phyloP scores from a whole-genome alignment of 2,888 invertebrate species.

The Phragmatobia fuliginosa region DNA sequence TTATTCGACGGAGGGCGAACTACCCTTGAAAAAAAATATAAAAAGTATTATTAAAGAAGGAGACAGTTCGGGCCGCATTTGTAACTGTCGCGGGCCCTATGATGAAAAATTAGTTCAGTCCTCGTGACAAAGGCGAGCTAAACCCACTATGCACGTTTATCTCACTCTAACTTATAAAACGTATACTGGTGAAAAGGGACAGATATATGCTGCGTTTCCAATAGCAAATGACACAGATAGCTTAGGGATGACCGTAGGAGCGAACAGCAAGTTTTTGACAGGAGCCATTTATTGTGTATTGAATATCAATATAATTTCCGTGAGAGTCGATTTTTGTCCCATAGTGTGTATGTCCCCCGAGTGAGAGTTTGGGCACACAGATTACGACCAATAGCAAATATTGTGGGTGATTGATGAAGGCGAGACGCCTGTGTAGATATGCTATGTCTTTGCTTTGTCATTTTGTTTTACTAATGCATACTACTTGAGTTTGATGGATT shows the following conservation, averaged over 20 bases:
- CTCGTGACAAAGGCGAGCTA: constrained; percentile 85
- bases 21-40: constrained; percentile 83
- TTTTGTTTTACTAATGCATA: constrained; percentile 66
- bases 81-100: constrained; percentile 87
- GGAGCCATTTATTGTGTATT: constrained; percentile 86
- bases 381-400: constrained; percentile 84
- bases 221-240: constrained; percentile 86
- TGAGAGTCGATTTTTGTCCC: constrained; percentile 85
- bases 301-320: constrained; percentile 87
- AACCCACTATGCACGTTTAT: constrained; percentile 78
- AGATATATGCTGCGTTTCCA: constrained; percentile 77
- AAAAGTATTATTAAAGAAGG: constrained; percentile 87
- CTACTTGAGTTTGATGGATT: constrained; percentile 46
- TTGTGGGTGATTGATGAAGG: constrained; percentile 79
- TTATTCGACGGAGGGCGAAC: constrained; percentile 79
- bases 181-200: constrained; percentile 62
- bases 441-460: constrained; percentile 62
- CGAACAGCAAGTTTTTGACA: constrained; percentile 87
- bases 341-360: constrained; percentile 76
- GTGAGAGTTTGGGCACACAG: constrained; percentile 82
- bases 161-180: constrained; percentile 67
- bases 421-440: constrained; percentile 66
- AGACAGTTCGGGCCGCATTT: constrained; percentile 86
- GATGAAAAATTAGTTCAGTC: constrained; percentile 87
- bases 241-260: constrained; percentile 87